A percentile compares a stretch with the other conserved stretches of the same genome.
Conservation (phyloP, 2,113 vertebrate species). For the cattle (Bos taurus) region DNA sequence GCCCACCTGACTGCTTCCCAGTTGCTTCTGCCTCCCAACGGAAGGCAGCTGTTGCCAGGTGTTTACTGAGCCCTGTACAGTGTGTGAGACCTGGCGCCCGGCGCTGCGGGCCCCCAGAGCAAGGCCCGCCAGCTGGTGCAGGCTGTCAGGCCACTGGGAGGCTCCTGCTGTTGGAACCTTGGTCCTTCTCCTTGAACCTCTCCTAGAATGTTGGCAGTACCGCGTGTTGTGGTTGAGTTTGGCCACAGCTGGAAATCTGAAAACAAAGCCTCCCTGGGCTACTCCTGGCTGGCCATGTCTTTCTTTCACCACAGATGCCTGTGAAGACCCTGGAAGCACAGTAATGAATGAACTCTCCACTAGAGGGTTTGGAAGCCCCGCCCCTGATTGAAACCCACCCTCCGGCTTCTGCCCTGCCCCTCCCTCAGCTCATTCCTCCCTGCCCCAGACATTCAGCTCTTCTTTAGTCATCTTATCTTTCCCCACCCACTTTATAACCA, state of each 20-base stretch:
- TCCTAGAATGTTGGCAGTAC: neutral
- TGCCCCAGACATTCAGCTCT: neutral
- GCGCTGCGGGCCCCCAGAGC: neutral
- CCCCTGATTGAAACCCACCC: neutral
- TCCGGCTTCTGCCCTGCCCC: neutral
- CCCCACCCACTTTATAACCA: conserved; percentile 41
- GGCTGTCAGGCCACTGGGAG: neutral
- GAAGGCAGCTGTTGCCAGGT: neutral
- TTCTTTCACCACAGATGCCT: neutral
- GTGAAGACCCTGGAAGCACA: neutral
- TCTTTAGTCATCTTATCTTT: conserved; percentile 21
- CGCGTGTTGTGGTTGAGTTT: neutral
- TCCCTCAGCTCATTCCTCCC: neutral
- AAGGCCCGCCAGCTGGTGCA: neutral
- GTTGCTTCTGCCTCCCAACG: neutral
- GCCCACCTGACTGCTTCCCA: neutral
- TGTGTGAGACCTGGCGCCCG: neutral
- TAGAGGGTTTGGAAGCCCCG: neutral
- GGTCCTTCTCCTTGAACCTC: neutral
- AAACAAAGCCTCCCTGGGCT: neutral
- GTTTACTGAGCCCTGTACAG: neutral
- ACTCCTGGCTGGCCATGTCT: neutral
- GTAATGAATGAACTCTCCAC: neutral
- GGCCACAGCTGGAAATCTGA: neutral
- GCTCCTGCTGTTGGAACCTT: neutral